Base-by-base conservation (phyloP, 2,797 vertebrate genomes). In the Gymnopithys bicolor region DNA sequence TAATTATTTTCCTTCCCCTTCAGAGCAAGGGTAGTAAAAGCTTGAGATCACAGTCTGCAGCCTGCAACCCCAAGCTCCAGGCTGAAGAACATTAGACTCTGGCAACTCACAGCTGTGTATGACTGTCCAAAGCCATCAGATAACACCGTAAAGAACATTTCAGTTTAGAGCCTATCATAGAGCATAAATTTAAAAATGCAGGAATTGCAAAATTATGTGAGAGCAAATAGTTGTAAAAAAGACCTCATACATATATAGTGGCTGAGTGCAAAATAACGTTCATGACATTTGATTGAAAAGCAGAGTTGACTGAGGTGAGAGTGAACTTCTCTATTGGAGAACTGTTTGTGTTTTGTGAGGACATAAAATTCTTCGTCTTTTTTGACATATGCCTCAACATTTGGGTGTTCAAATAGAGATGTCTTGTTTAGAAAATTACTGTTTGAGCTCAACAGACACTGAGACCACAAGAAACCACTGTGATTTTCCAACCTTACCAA, bases 31-130 rank as follows among this genome's bases (percentile, higher is more conserved):
- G 5, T 22, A 17, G 24, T 32, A 70, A 52, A 60, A 70, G 33
- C 12, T 13, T 60, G 58, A 55, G 56, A 62, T 48, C 5, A 15
- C n/a, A 82, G 30, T 30, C 35, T 24, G 19, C 39, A 32, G 7
- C 30, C 2, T 19, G 16, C 0, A 2, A 17, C 37, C 32, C 10
- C 19, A 14, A 64, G n/a, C 27, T 70, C 43, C 46, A 49, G 9
- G 32, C 32, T 19, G 8, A 56, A 63, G 19, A n/a, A 5, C 28
- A 25, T 0, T 0, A 48, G 23, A 4, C 14, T 75, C 13, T 12
- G 28, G 46, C 10, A 28, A 15, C 18, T 43, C 1, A 0, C 28
- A 48, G 6, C 11, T 67, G 19, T 4, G 0, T 28, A 17, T 8
- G 43, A 10, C 12, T 91, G 89, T 75, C 25, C 35, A 46, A 71